Conservation (phyloP, 2,113 vertebrate species). For the Trichechus manatus region DNA sequence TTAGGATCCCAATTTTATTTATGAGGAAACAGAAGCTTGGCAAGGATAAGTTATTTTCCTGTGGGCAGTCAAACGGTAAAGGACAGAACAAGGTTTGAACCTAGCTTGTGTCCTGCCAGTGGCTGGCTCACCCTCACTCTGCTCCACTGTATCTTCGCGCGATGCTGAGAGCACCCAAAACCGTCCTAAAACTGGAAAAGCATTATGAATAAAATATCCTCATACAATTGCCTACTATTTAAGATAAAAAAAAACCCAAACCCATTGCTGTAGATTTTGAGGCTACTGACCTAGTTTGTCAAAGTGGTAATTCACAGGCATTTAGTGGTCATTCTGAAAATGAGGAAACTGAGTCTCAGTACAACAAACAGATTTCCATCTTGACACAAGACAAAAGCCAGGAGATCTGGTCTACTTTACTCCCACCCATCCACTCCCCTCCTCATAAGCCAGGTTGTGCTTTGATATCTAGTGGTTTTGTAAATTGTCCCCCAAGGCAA, state of each 20-base stretch:
- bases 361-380: not conserved
- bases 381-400: not conserved
- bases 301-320: not conserved
- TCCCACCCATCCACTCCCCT: fast-evolving
- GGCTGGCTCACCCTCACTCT: not conserved
- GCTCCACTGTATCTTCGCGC: not conserved
- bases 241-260: not conserved
- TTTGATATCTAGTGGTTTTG: not conserved
- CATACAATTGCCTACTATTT: not conserved
- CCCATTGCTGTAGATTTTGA: not conserved
- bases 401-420: not conserved
- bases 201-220: not conserved
- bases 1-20: not conserved
- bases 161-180: not conserved
- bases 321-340: not conserved
- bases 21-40: not conserved
- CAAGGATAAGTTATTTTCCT: not conserved
- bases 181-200: not conserved
- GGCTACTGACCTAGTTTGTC: not conserved
- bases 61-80: not conserved
- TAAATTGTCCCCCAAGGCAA: not conserved
- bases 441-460: not conserved
- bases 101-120: not conserved
- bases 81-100: not conserved
- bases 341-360: not conserved